Evolutionary conservation across 2,797 vertebrate genomes (phyloP).

Genomic region (Notolepis coatsorum): DNA sequence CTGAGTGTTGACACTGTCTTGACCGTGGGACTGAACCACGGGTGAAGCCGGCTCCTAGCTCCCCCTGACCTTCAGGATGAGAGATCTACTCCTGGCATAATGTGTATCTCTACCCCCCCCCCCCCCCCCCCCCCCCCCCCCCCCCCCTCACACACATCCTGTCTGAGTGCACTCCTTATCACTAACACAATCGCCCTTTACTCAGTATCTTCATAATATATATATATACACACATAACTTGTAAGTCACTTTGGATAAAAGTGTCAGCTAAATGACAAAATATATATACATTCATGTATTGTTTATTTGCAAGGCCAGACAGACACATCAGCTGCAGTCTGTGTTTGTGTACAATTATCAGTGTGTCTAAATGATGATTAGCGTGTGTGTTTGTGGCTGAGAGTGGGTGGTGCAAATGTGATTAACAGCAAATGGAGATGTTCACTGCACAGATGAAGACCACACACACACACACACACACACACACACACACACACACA

Average conservation of each 20-base stretch:
- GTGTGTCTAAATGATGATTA: constrained; percentile 76
- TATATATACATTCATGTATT: background rate
- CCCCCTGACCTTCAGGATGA: constrained; percentile 4
- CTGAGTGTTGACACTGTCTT: constrained; percentile 6
- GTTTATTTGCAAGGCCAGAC: constrained; percentile 27
- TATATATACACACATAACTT: too few relatives aligned
- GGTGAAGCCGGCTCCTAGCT: background rate
- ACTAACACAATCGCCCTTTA: constrained; percentile 14
- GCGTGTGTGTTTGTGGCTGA: constrained; percentile 71
- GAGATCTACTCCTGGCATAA: background rate
- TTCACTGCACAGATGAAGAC: constrained; percentile 75
- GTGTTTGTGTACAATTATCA: constrained; percentile 63
- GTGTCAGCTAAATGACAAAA: too few relatives aligned
- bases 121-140: background rate
- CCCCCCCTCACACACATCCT: background rate
- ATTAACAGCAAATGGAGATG: constrained; percentile 80
- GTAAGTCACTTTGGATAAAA: too few relatives aligned
- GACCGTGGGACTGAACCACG: background rate
- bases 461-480: constrained; percentile 71
- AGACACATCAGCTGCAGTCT: constrained; percentile 29
- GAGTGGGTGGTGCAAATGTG: constrained; percentile 74
- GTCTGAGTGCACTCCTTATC: constrained; percentile 6
- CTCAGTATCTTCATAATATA: constrained; percentile 12
- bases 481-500: too few relatives aligned
- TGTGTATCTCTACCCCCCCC: fast-evolving